Evolutionary conservation across 2,888 invertebrate genomes (phyloP).

Genomic region (Trisateles emortualis): DNA sequence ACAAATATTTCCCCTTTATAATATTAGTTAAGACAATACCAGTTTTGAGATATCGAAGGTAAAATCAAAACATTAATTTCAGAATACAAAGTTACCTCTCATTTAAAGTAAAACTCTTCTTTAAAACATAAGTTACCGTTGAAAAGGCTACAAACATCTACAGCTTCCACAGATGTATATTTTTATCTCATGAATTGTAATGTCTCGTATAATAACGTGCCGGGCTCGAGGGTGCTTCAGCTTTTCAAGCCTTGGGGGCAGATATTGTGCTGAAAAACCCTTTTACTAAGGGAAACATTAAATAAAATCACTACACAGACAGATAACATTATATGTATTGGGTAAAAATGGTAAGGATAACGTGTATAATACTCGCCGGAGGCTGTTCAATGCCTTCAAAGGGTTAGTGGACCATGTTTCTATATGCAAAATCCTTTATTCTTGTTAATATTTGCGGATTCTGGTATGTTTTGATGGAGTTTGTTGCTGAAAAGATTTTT

Average conservation of each 20-base stretch:
- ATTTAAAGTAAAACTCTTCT: background rate
- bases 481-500: too few relatives aligned
- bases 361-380: slow-evolving; percentile 25
- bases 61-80: too few relatives aligned
- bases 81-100: background rate
- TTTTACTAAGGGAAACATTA: slow-evolving; percentile 57
- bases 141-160: too few relatives aligned
- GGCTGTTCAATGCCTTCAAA: slow-evolving; percentile 31
- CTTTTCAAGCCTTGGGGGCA: slow-evolving; percentile 34
- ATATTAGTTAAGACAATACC: too few relatives aligned
- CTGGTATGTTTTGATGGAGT: background rate
- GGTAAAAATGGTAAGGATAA: slow-evolving; percentile 45
- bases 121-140: slow-evolving; percentile 5
- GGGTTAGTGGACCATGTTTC: slow-evolving; percentile 19
- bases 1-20: too few relatives aligned
- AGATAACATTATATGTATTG: slow-evolving; percentile 46
- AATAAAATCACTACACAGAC: slow-evolving; percentile 49
- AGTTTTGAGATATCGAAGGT: too few relatives aligned
- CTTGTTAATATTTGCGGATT: background rate
- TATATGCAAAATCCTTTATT: slow-evolving; percentile 26
- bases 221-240: slow-evolving; percentile 30
- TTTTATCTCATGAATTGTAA: slow-evolving; percentile 62
- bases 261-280: slow-evolving; percentile 49
- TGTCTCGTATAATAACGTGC: slow-evolving; percentile 52
- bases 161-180: slow-evolving; percentile 40